phyloP scores from a whole-genome alignment of 2,888 invertebrate genomes.

The Bellardia pandia region DNA sequence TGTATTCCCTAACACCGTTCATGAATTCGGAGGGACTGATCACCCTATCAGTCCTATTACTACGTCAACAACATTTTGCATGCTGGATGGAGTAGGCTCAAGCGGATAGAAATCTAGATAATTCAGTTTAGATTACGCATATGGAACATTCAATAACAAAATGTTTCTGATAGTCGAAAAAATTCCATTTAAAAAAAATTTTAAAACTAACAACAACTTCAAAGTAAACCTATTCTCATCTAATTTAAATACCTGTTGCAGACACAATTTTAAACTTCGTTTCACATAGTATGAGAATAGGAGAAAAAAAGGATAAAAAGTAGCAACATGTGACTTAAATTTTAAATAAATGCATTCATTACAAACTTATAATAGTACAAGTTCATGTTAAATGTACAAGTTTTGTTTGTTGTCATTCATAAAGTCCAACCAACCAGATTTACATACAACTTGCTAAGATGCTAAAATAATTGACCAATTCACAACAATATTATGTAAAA shows the following conservation, averaged over 20 bases:
- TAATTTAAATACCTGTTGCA: slow-evolving; percentile 44
- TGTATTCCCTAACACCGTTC: no score
- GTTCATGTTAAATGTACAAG: slow-evolving; percentile 27
- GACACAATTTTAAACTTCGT: slow-evolving; percentile 3
- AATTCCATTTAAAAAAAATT: no score
- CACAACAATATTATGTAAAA: slow-evolving; percentile 61
- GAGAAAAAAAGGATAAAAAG: slow-evolving; percentile 34
- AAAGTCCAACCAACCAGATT: slow-evolving; percentile 22
- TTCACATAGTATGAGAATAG: neutral
- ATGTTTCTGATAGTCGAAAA: no score
- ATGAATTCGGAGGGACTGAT: no score
- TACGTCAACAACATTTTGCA: no score
- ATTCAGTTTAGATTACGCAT: no score
- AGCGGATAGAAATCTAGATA: no score
- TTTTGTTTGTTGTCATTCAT: slow-evolving; percentile 39
- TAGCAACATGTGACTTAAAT: slow-evolving; percentile 70
- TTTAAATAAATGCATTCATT: slow-evolving; percentile 33
- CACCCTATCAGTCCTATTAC: no score
- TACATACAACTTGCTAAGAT: slow-evolving; percentile 54
- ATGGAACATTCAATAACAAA: no score
- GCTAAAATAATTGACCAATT: slow-evolving; percentile 70
- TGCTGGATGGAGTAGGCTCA: no score
- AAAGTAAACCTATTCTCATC: slow-evolving; percentile 23
- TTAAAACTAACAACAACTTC: neutral
- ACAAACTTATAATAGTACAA: slow-evolving; percentile 2